phyloP scores from a whole-genome alignment of 2,888 invertebrate genomes.

The Hypolimnas misippus region DNA sequence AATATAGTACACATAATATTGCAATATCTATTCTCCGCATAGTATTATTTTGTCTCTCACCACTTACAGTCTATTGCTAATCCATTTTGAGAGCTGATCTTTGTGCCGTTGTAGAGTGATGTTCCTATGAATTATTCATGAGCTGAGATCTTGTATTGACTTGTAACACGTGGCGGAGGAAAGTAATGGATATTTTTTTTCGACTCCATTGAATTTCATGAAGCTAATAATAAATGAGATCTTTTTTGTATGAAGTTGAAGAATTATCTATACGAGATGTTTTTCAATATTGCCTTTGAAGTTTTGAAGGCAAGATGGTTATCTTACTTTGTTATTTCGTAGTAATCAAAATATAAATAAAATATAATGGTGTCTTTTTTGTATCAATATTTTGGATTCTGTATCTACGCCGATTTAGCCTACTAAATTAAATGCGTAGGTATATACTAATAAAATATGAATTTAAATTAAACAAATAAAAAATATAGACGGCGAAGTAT shows the following conservation, averaged over 20 bases:
- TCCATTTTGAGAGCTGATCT: constrained; percentile 25
- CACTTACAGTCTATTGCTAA: constrained; percentile 13
- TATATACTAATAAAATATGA: too few species aligned
- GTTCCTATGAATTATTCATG: constrained; percentile 47
- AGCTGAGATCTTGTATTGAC: constrained; percentile 41
- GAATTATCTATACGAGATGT: background rate
- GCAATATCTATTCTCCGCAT: too few species aligned
- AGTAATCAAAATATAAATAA: background rate
- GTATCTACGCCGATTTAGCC: too few species aligned
- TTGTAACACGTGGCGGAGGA: constrained; percentile 32
- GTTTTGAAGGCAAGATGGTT: background rate
- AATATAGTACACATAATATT: too few species aligned
- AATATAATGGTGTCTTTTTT: background rate
- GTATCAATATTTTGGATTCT: too few species aligned
- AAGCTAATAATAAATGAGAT: constrained; percentile 16
- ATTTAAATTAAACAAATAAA: too few species aligned
- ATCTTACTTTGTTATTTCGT: background rate
- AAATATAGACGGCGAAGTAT: too few species aligned
- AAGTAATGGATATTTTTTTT: constrained; percentile 34
- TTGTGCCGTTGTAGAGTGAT: constrained; percentile 20
- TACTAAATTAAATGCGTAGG: too few species aligned
- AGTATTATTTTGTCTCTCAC: constrained; percentile 12
- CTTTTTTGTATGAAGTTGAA: background rate
- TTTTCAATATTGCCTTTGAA: background rate
- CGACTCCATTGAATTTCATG: constrained; percentile 25